These are phyloP conservation scores for Lepidonotus clava DNA, from an alignment of 2,888 invertebrate species.

Conservation along the genomic window DNA sequence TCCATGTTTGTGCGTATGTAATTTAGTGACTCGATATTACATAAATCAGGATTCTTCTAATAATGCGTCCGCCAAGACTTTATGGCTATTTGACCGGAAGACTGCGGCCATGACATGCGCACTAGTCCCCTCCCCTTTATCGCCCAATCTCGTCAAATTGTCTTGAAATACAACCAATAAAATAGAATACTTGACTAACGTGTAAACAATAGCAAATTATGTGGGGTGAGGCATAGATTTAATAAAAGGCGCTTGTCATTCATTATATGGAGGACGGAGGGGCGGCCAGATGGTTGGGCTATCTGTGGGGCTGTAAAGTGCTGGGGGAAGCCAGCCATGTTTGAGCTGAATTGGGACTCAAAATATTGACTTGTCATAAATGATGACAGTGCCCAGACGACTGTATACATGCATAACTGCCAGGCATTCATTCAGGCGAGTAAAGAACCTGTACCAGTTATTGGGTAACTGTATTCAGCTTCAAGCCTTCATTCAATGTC, in stretches of 20 bases:
- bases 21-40: slow-evolving; percentile 32
- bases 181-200: slow-evolving; percentile 21
- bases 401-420: background rate
- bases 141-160: slow-evolving; percentile 19
- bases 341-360: slow-evolving; percentile 8
- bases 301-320: background rate
- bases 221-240: background rate
- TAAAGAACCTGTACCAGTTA: too few species aligned
- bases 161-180: slow-evolving; percentile 42
- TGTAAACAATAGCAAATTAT: slow-evolving; percentile 27
- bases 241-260: slow-evolving; percentile 4
- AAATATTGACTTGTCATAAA: slow-evolving; percentile 37
- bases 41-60: slow-evolving; percentile 32
- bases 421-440: too few species aligned
- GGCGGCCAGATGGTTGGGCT: background rate
- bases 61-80: background rate
- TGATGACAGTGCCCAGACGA: background rate
- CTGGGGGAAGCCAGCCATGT: background rate
- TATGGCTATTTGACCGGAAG: slow-evolving; percentile 39
- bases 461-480: too few species aligned
- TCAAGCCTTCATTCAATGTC: too few species aligned
- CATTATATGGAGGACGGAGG: background rate
- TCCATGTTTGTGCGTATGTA: background rate
- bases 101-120: background rate
- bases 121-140: background rate